phyloP scores from a whole-genome alignment of 35 echinoderm and acorn worm species.

The Apostichopus japonicus region DNA sequence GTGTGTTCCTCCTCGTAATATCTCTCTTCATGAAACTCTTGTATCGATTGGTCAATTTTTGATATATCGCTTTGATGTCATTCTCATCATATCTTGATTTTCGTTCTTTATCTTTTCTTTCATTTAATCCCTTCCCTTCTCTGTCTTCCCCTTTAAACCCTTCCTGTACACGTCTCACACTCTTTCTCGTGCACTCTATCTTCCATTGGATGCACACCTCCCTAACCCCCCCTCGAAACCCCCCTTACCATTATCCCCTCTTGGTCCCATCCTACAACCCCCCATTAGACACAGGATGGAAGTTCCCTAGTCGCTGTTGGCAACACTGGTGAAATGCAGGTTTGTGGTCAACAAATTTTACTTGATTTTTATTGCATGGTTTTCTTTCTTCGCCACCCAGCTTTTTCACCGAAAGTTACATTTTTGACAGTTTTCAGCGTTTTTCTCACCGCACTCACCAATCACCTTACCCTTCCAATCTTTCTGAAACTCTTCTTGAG shows the following conservation, averaged over 20 bases:
- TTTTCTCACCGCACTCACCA: background rate
- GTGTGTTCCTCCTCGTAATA: no score
- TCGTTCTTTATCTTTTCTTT: constrained; percentile 40
- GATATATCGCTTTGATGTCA: background rate
- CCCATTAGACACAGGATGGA: constrained; percentile 52
- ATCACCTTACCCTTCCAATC: background rate
- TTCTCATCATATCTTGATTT: constrained; percentile 6
- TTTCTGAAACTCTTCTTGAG: no score
- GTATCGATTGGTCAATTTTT: no score
- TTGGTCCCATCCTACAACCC: constrained; percentile 6
- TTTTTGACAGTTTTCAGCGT: constrained; percentile 10
- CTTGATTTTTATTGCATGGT: constrained; percentile 35
- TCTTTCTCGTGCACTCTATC: background rate
- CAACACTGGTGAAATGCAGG: constrained; percentile 54
- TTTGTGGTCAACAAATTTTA: constrained; percentile 44
- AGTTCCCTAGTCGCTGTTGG: constrained; percentile 45
- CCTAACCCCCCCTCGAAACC: background rate
- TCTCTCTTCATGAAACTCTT: no score
- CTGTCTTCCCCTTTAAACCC: background rate
- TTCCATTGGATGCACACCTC: background rate
- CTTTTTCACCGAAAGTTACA: constrained; percentile 40
- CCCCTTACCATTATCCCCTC: background rate
- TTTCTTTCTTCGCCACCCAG: constrained; percentile 41
- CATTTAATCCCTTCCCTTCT: background rate
- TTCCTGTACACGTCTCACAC: background rate